These are phyloP conservation scores for Tipula unca DNA, from an alignment of 2,888 invertebrate genomes.

Conservation along the genomic window DNA sequence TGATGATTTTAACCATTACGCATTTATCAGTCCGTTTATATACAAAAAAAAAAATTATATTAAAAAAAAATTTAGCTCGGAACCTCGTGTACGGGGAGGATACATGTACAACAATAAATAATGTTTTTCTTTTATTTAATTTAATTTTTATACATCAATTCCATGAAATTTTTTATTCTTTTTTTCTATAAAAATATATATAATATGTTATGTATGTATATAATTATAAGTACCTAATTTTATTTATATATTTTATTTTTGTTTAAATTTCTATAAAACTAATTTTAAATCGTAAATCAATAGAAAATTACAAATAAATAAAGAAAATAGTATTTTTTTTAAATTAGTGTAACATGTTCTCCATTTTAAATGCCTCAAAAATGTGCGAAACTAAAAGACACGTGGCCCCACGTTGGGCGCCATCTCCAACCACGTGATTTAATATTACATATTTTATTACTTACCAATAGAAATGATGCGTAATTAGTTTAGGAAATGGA, in stretches of 20 bases:
- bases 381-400: not conserved
- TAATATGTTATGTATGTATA: not conserved
- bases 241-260: not conserved
- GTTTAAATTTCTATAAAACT: not conserved
- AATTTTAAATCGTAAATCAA: not conserved
- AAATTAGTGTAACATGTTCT: not conserved
- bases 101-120: not conserved
- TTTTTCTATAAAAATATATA: not conserved
- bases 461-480: not conserved
- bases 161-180: not conserved
- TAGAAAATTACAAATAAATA: not conserved
- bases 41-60: not conserved
- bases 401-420: not conserved
- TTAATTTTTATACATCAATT: not conserved
- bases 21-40: slow-evolving; percentile 1
- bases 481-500: not conserved
- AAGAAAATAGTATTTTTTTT: not conserved
- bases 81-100: not conserved
- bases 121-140: not conserved
- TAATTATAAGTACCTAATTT: not conserved
- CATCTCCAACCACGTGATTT: not conserved
- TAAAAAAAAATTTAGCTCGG: not conserved
- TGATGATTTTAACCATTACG: not conserved
- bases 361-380: not conserved
- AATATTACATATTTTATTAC: not conserved